phyloP scores from a whole-genome alignment of 2,113 vertebrate genomes.

The Corythornis madagascariensis region DNA sequence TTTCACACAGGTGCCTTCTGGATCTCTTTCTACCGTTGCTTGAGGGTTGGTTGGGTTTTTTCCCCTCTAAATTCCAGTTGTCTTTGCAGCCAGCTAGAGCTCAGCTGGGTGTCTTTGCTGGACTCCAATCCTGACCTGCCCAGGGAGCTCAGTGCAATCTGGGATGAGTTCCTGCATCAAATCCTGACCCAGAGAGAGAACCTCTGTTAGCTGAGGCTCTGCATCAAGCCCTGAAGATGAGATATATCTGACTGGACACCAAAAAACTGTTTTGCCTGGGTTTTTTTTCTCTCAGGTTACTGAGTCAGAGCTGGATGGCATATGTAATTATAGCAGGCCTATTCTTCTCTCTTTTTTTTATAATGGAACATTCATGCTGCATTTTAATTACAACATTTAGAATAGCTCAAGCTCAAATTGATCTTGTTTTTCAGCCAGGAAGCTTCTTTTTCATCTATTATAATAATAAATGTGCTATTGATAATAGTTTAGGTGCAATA shows the following conservation, averaged over 20 bases:
- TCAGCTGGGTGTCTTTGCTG: not conserved
- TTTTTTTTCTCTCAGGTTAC: not conserved
- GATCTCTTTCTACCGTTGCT: not conserved
- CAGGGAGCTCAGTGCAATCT: not conserved
- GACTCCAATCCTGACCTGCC: not conserved
- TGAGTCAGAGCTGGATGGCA: not conserved
- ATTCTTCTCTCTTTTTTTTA: not conserved
- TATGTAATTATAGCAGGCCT: not conserved
- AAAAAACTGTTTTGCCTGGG: not conserved
- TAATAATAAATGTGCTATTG: conserved; percentile 60
- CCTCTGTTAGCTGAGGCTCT: conserved; percentile 3
- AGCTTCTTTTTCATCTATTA: conserved; percentile 45
- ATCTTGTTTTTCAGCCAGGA: conserved; percentile 58
- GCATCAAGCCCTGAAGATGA: not conserved
- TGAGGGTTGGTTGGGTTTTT: not conserved
- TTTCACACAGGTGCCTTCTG: not conserved
- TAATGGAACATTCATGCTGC: not conserved
- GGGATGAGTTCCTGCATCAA: not conserved
- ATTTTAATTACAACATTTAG: conserved; percentile 62
- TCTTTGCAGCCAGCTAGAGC: not conserved
- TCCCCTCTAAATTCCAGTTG: not conserved
- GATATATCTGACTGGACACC: conserved; percentile 3
- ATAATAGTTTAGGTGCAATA: conserved; percentile 46
- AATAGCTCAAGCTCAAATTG: conserved; percentile 45
- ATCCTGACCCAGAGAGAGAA: not conserved